These are phyloP conservation scores for Ennomos erosarius DNA, from an alignment of 2,888 invertebrate species.

Conservation along the genomic window DNA sequence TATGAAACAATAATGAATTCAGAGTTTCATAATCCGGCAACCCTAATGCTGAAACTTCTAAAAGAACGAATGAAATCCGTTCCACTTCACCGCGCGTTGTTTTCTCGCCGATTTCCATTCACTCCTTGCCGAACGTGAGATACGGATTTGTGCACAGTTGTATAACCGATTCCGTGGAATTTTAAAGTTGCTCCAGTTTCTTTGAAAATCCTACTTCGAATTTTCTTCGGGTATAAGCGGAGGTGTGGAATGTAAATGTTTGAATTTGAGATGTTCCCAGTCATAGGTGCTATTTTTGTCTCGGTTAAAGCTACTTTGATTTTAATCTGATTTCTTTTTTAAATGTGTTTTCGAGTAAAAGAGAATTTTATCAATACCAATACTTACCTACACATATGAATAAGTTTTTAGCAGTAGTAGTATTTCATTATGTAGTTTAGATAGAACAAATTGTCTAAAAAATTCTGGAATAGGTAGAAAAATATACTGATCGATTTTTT, in stretches of 20 bases:
- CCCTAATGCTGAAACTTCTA: constrained; percentile 31
- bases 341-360: no score
- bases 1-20: constrained; percentile 29
- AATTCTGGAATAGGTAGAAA: no score
- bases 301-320: background rate
- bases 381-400: no score
- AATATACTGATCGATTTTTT: no score
- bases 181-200: constrained; percentile 35
- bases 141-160: constrained; percentile 40
- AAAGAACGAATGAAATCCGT: constrained; percentile 54
- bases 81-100: constrained; percentile 53
- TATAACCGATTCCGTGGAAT: constrained; percentile 41
- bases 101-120: constrained; percentile 64
- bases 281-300: constrained; percentile 7
- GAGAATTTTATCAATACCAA: no score
- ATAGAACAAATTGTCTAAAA: no score
- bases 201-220: constrained; percentile 20
- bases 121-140: constrained; percentile 38
- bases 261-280: constrained; percentile 14
- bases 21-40: constrained; percentile 28
- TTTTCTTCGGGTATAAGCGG: constrained; percentile 15
- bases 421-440: no score
- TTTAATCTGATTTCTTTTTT: constrained; percentile 4
- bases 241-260: constrained; percentile 22
- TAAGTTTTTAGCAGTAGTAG: no score